phyloP scores from a whole-genome alignment of 2,797 vertebrate species.

The Mormyrops boulengeri region DNA sequence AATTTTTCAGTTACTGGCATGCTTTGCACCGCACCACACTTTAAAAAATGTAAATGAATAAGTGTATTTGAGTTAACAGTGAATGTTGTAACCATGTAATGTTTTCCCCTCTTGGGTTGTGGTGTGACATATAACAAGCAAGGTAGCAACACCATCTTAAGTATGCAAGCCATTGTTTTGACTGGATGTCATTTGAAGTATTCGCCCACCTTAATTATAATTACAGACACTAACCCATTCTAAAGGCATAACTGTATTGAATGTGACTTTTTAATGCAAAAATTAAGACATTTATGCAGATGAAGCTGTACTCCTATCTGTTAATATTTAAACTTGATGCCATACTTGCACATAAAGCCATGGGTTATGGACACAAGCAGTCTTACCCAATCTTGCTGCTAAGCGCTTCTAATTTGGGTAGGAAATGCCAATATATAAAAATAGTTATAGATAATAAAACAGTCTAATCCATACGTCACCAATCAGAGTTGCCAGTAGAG shows the following conservation, averaged over 20 bases:
- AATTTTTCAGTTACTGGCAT: background rate
- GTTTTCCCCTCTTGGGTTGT: background rate
- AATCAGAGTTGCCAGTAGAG: background rate
- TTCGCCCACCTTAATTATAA: background rate
- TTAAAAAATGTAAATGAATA: background rate
- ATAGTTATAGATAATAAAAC: background rate
- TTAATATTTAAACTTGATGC: background rate
- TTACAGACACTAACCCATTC: background rate
- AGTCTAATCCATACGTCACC: background rate
- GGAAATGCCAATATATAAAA: background rate
- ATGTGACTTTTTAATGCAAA: background rate
- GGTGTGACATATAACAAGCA: background rate
- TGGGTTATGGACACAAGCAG: background rate
- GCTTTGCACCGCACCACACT: background rate
- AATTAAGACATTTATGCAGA: background rate
- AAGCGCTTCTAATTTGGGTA: background rate
- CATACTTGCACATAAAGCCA: background rate
- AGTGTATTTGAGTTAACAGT: background rate
- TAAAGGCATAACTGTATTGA: background rate
- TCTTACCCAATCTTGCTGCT: background rate
- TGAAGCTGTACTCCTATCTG: background rate
- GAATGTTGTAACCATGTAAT: background rate
- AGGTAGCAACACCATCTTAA: background rate
- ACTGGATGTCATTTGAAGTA: background rate
- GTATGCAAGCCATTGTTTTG: background rate